Conservation (phyloP, 1,140 invertebrate genomes). For the Plectrocnemia conspersa region DNA sequence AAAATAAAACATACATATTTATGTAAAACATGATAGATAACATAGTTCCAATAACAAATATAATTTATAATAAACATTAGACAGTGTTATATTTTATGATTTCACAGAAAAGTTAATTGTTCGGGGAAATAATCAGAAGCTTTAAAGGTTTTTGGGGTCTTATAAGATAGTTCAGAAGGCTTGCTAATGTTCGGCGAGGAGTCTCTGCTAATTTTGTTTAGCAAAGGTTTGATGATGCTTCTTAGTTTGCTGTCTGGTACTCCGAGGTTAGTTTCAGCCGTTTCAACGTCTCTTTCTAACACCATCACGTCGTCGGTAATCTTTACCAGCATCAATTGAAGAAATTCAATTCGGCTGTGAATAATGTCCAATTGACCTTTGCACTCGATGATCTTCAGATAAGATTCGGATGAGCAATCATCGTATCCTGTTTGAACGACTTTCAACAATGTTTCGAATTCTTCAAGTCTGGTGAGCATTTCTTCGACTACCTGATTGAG, state of each 20-base stretch:
- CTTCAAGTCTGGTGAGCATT: conserved; percentile 51
- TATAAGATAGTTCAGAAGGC: conserved; percentile 29
- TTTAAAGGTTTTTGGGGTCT: conserved; percentile 39
- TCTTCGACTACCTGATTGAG: conserved; percentile 51
- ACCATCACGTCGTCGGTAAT: conserved; percentile 44
- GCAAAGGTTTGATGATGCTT: conserved; percentile 46
- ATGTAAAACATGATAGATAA: too few species aligned
- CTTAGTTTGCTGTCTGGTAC: conserved; percentile 46
- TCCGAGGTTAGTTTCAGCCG: conserved; percentile 47
- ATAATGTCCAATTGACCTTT: conserved; percentile 43
- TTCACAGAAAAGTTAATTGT: background rate
- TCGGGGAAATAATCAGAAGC: conserved; percentile 44
- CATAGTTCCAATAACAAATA: too few species aligned
- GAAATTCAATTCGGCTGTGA: conserved; percentile 44
- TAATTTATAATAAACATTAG: too few species aligned
- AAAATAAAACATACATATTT: too few species aligned
- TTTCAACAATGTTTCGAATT: conserved; percentile 48
- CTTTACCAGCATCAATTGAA: conserved; percentile 42
- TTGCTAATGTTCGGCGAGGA: conserved; percentile 16
- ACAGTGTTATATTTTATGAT: too few species aligned
- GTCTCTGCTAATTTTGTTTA: conserved; percentile 41
- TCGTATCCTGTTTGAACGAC: conserved; percentile 47
- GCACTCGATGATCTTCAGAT: conserved; percentile 44
- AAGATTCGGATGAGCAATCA: conserved; percentile 39
- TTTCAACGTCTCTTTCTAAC: conserved; percentile 47